Conservation (phyloP, 2,797 vertebrate genomes). For the Antrozous pallidus region DNA sequence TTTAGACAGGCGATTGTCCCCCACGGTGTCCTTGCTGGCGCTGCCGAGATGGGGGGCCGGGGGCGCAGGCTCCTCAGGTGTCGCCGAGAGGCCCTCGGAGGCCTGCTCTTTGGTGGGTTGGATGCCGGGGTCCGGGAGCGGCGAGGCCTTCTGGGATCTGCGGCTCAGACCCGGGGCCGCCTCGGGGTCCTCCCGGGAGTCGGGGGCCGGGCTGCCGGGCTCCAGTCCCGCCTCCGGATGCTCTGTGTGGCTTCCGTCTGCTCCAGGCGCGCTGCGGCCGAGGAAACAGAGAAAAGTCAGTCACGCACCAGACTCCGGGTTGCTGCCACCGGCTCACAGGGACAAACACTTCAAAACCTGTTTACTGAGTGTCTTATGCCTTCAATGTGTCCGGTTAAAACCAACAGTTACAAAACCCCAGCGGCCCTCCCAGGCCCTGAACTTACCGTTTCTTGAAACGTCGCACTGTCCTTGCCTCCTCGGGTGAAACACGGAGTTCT, state of each 20-base stretch:
- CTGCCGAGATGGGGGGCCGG: conserved; percentile 50
- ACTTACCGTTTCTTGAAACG: neutral
- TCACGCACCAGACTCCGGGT: neutral
- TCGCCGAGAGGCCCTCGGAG: conserved; percentile 49
- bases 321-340: neutral
- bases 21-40: neutral
- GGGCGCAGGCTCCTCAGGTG: conserved; percentile 58
- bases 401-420: no score
- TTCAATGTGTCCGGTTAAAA: neutral
- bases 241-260: conserved; percentile 56
- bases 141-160: conserved; percentile 56
- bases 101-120: conserved; percentile 77
- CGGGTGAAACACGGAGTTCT: no score
- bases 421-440: neutral
- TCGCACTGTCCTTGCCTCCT: no score
- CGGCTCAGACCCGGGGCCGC: conserved; percentile 12
- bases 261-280: conserved; percentile 68
- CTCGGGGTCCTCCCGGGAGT: conserved; percentile 60
- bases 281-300: conserved; percentile 3
- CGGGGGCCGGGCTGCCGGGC: neutral
- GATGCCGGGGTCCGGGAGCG: conserved; percentile 47
- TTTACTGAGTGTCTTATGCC: neutral
- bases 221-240: conserved; percentile 39
- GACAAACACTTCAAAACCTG: neutral
- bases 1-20: conserved; percentile 28